Percentiles rank a stretch among this genome's conserved stretches.
Conservation (phyloP, 2,888 invertebrate species). For the Andrena marginata region DNA sequence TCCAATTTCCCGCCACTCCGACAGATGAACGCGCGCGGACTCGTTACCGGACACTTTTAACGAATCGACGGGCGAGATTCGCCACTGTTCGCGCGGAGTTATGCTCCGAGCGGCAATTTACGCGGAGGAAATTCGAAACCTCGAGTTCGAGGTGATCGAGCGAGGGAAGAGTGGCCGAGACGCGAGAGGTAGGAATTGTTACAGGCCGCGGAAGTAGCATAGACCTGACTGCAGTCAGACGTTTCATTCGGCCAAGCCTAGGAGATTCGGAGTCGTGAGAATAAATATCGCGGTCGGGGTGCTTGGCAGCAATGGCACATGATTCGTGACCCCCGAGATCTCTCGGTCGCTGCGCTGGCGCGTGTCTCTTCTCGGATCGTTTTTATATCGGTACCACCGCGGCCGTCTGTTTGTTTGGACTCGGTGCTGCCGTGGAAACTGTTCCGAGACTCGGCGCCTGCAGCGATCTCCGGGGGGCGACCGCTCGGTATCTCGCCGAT, state of each 20-base stretch:
- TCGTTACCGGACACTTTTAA: constrained; percentile 19
- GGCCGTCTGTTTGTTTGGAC: constrained; percentile 59
- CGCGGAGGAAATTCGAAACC: not conserved
- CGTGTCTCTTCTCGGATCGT: constrained; percentile 67
- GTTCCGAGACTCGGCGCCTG: constrained; percentile 26
- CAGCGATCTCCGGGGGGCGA: constrained; percentile 31
- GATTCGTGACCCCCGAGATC: constrained; percentile 5
- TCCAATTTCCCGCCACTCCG: constrained; percentile 1
- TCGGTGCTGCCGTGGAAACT: constrained; percentile 30
- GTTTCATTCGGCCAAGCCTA: not conserved
- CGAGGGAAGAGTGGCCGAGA: not conserved
- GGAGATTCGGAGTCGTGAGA: constrained; percentile 46
- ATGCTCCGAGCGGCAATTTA: too few relatives aligned
- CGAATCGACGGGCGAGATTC: constrained; percentile 3
- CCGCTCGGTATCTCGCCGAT: constrained; percentile 39
- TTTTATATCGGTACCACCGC: constrained; percentile 55
- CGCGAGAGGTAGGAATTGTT: not conserved
- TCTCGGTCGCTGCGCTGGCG: constrained; percentile 46
- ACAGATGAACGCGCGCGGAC: not conserved
- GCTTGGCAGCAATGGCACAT: constrained; percentile 6
- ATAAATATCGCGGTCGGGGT: constrained; percentile 47
- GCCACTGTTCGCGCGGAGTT: too few relatives aligned
- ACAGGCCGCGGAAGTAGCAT: not conserved
- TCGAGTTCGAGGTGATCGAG: not conserved
- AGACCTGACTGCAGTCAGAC: not conserved